These are phyloP conservation scores for Lithophane semibrunnea DNA, from an alignment of 2,888 invertebrate genomes.

Conservation along the genomic window DNA sequence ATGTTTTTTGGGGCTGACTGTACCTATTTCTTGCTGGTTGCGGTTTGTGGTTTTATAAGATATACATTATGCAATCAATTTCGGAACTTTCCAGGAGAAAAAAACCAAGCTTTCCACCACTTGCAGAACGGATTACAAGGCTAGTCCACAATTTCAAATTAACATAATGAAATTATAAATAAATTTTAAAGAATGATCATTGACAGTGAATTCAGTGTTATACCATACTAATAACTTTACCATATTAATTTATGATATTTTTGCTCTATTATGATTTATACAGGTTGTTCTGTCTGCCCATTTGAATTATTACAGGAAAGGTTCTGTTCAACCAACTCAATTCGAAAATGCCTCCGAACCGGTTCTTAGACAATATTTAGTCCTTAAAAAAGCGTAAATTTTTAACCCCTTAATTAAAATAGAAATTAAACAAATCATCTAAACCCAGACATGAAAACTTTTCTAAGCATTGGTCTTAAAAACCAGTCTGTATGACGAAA, in stretches of 20 bases:
- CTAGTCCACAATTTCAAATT: background rate
- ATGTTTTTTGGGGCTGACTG: background rate
- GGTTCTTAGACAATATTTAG: background rate
- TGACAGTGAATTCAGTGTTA: background rate
- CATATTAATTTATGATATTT: background rate
- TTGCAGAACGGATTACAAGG: background rate
- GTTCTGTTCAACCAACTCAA: background rate
- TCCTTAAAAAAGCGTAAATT: background rate
- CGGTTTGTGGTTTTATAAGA: conserved; percentile 27
- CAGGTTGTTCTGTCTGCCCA: background rate
- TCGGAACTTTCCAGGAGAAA: background rate
- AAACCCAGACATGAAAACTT: background rate
- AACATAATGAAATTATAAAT: background rate
- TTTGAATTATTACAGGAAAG: background rate
- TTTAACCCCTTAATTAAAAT: background rate
- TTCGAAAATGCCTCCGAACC: background rate
- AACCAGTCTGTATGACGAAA: too few species aligned
- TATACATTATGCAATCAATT: conserved; percentile 10
- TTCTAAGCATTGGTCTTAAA: background rate
- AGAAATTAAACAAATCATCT: background rate
- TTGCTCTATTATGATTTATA: background rate
- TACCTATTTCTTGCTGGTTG: background rate
- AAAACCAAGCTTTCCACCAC: conserved; percentile 7
- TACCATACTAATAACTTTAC: too few species aligned
- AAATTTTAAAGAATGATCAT: background rate